Percentiles rank a stretch among this genome's conserved stretches.
These are phyloP conservation scores for Platysteira castanea DNA, from an alignment of 2,113 vertebrate genomes.

Conservation along the genomic window DNA sequence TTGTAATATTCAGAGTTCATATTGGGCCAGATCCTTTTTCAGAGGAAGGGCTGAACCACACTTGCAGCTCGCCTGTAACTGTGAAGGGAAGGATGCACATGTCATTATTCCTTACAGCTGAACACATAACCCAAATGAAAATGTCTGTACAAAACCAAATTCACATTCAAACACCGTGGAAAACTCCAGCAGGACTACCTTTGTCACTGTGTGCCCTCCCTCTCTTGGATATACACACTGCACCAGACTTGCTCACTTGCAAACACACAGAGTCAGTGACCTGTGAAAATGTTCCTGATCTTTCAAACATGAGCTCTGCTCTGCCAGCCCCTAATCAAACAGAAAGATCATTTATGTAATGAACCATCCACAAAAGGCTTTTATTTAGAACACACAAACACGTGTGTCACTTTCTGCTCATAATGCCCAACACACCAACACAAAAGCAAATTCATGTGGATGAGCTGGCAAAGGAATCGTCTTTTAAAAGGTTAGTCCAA, in stretches of 20 bases:
- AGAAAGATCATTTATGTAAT: not conserved
- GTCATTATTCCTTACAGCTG: not conserved
- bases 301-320: not conserved
- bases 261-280: not conserved
- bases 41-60: not conserved
- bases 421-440: not conserved
- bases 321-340: not conserved
- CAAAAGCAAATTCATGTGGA: not conserved
- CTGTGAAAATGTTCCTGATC: not conserved
- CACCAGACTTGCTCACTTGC: not conserved
- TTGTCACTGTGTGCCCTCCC: not conserved
- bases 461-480: not conserved
- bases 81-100: not conserved
- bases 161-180: not conserved
- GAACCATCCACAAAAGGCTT: not conserved
- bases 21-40: not conserved
- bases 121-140: not conserved
- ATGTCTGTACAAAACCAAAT: not conserved
- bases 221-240: not conserved
- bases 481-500: not conserved
- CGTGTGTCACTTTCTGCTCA: not conserved
- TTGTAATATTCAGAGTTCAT: not conserved
- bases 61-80: not conserved
- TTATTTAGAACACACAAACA: not conserved
- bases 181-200: not conserved